Evolutionary conservation across 2,888 invertebrate genomes (phyloP).

Genomic region (Stenotaenia linearis): DNA sequence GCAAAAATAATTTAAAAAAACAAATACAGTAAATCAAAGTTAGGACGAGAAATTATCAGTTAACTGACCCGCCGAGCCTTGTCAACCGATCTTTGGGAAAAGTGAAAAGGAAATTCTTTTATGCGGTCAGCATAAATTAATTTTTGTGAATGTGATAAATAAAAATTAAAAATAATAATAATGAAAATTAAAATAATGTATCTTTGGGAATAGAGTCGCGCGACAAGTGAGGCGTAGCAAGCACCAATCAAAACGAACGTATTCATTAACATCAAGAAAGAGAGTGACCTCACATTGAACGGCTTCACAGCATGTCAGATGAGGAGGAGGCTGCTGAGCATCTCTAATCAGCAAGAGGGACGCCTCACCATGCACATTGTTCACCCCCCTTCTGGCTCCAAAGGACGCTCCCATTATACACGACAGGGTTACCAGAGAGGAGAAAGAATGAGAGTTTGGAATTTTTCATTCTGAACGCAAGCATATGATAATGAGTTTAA

Average conservation of each 20-base stretch:
- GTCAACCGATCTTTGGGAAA: no score
- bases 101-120: not conserved
- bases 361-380: constrained; percentile 26
- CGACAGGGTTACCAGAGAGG: not conserved
- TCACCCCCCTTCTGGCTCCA: constrained; percentile 10
- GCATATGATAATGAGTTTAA: constrained; percentile 23
- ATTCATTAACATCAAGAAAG: constrained; percentile 26
- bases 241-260: constrained; percentile 24
- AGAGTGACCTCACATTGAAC: constrained; percentile 23
- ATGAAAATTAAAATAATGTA: not conserved
- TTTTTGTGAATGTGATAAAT: not conserved
- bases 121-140: not conserved
- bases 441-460: not conserved
- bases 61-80: not conserved
- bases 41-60: not conserved
- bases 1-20: not conserved
- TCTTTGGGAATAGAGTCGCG: not conserved
- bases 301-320: constrained; percentile 23
- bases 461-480: constrained; percentile 1
- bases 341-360: constrained; percentile 24
- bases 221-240: constrained; percentile 7
- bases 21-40: not conserved
- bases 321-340: constrained; percentile 26
- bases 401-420: constrained; percentile 17
- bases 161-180: not conserved